These are phyloP conservation scores for Fabriciana adippe DNA, from an alignment of 2,888 invertebrate genomes.

Conservation along the genomic window DNA sequence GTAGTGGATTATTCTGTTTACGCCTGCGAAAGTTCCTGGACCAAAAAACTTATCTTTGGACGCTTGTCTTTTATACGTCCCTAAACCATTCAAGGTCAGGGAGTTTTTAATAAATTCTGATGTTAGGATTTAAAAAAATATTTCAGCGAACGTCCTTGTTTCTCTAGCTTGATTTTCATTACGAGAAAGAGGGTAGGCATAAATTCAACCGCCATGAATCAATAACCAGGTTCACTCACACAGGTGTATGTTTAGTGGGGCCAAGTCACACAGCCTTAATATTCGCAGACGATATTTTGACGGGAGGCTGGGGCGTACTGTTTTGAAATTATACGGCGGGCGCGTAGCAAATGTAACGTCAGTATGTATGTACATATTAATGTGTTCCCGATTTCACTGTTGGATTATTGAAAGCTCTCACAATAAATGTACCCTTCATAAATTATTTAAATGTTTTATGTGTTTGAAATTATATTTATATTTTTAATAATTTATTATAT, in stretches of 20 bases:
- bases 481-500: not conserved
- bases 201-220: conserved; percentile 76
- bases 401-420: conserved; percentile 32
- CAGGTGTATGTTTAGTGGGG: conserved; percentile 52
- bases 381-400: conserved; percentile 32
- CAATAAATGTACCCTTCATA: conserved; percentile 22
- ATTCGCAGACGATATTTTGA: conserved; percentile 76
- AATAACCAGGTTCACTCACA: conserved; percentile 76
- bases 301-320: conserved; percentile 63
- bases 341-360: conserved; percentile 37
- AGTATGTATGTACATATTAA: conserved; percentile 36
- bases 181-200: conserved; percentile 75
- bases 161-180: conserved; percentile 68
- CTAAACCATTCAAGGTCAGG: too few relatives aligned
- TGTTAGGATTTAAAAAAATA: too few relatives aligned
- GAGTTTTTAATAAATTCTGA: conserved; percentile 10
- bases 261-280: conserved; percentile 61
- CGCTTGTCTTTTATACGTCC: too few relatives aligned
- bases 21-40: too few relatives aligned
- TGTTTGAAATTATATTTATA: conserved; percentile 1
- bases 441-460: conserved; percentile 28
- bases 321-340: conserved; percentile 65
- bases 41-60: too few relatives aligned
- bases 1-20: too few relatives aligned
- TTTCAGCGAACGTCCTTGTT: conserved; percentile 54